These are phyloP conservation scores for Upupa epops DNA, from an alignment of 2,113 vertebrate species.

Conservation along the genomic window DNA sequence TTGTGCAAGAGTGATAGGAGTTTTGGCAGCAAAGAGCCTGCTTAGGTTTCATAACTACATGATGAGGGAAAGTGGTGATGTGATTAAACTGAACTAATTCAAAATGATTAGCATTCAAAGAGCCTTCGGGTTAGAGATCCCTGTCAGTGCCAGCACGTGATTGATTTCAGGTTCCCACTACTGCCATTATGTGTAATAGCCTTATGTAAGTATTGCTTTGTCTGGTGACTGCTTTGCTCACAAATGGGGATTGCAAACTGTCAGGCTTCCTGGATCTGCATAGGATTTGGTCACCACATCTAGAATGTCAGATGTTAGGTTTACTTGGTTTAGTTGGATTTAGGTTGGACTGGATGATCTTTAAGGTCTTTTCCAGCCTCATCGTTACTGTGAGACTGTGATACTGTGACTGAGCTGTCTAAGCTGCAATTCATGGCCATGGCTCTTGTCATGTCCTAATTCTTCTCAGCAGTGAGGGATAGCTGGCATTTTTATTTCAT, in stretches of 20 bases:
- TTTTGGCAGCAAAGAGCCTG: background rate
- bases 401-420: background rate
- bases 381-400: no score
- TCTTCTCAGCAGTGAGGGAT: background rate
- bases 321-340: no score
- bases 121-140: background rate
- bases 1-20: constrained; percentile 9
- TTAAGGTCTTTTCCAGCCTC: no score
- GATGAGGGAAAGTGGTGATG: background rate
- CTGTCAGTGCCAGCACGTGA: background rate
- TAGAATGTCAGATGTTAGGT: no score
- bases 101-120: background rate
- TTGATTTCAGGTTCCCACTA: background rate
- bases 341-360: no score
- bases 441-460: background rate
- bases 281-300: background rate
- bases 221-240: background rate
- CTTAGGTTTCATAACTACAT: background rate
- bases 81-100: background rate
- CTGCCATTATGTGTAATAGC: background rate
- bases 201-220: background rate
- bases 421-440: background rate
- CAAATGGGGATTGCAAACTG: background rate
- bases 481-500: background rate
- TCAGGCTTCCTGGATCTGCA: background rate